These are phyloP conservation scores for Lissonota sp. DNA, from an alignment of 2,888 invertebrate species.

Conservation along the genomic window DNA sequence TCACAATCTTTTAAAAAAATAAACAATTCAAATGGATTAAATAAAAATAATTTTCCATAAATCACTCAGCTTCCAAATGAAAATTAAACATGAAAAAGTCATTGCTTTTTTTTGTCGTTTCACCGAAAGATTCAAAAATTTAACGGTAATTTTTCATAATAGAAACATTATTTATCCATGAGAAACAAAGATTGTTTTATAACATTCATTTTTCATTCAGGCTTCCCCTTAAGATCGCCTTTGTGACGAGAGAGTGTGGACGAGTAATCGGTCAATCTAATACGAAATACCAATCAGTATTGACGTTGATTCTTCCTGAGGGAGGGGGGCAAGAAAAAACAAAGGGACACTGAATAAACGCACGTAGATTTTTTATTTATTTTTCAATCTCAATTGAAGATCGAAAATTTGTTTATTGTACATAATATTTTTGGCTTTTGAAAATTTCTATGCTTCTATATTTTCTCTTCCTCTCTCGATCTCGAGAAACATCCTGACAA, in stretches of 20 bases:
- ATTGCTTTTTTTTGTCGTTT: constrained; percentile 36
- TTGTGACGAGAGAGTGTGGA: constrained; percentile 35
- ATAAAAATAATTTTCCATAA: too few relatives aligned
- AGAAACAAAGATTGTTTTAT: too few relatives aligned
- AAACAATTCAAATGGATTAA: too few relatives aligned
- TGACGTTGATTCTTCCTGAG: constrained; percentile 48
- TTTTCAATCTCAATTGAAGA: not conserved
- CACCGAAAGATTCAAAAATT: too few relatives aligned
- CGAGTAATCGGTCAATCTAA: constrained; percentile 54
- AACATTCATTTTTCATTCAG: too few relatives aligned
- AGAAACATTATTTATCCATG: too few relatives aligned
- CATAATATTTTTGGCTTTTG: constrained; percentile 39
- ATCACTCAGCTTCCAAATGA: too few relatives aligned
- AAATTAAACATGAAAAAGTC: not conserved
- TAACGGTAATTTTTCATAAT: too few relatives aligned
- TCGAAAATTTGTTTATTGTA: constrained; percentile 19
- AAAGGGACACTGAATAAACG: constrained; percentile 9
- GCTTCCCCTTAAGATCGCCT: not conserved
- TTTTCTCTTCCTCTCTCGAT: constrained; percentile 16
- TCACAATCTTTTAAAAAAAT: too few relatives aligned
- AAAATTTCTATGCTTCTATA: constrained; percentile 38
- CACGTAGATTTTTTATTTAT: constrained; percentile 27
- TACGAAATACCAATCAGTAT: constrained; percentile 67
- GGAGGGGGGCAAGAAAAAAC: constrained; percentile 18
- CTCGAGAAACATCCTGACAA: constrained; percentile 10